Evolutionary conservation across 2,113 vertebrate species (phyloP).

Genomic region (Bagarius yarrelli): DNA sequence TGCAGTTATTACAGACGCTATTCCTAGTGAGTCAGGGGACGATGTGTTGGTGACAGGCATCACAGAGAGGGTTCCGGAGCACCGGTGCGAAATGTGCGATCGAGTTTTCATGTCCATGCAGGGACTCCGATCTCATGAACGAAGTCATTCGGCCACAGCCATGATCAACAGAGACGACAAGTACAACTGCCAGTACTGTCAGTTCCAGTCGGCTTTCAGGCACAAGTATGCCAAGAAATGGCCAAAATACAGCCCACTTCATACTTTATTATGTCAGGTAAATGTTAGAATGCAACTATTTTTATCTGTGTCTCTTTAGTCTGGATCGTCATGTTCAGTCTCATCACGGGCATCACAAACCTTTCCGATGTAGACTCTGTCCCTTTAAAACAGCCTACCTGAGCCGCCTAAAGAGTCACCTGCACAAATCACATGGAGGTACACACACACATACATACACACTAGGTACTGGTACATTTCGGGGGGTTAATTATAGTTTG

Average conservation of each 20-base stretch:
- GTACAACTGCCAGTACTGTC: constrained; percentile 98
- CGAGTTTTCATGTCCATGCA: constrained; percentile 98
- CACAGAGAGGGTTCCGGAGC: constrained; percentile 71
- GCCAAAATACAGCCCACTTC: background rate
- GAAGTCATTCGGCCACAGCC: constrained; percentile 92
- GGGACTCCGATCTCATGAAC: constrained; percentile 96
- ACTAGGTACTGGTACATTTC: too few relatives aligned
- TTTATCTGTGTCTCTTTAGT: constrained; percentile 62
- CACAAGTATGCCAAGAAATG: constrained; percentile 85
- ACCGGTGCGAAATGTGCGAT: constrained; percentile 91
- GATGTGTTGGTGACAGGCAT: constrained; percentile 53
- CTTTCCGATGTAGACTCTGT: constrained; percentile 96
- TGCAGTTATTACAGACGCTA: constrained; percentile 44
- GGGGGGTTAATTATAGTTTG: too few relatives aligned
- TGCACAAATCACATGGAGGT: constrained; percentile 95
- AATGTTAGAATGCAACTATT: constrained; percentile 35
- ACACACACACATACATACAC: constrained; percentile 30
- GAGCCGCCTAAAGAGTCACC: constrained; percentile 94
- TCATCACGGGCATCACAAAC: constrained; percentile 96
- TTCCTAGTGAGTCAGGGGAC: background rate
- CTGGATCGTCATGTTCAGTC: constrained; percentile 98
- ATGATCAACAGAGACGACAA: constrained; percentile 91
- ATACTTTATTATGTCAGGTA: background rate
- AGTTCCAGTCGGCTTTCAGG: constrained; percentile 96
- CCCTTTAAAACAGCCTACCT: constrained; percentile 97